These are phyloP conservation scores for Rhagonycha lutea DNA, from an alignment of 2,888 invertebrate species.

Conservation along the genomic window DNA sequence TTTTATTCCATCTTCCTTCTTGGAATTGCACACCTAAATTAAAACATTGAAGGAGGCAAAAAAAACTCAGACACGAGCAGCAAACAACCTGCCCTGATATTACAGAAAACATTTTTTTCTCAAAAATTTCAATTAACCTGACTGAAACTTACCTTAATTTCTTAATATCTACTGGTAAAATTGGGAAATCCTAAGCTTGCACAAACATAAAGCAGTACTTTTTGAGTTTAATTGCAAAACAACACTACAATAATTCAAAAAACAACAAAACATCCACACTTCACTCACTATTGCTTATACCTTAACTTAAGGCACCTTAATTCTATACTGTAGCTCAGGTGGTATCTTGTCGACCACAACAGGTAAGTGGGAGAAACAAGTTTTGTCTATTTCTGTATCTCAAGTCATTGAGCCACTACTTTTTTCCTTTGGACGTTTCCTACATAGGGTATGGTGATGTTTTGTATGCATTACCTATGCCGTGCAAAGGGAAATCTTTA, in stretches of 20 bases:
- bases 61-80: not conserved
- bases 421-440: constrained; percentile 28
- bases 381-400: constrained; percentile 46
- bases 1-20: not conserved
- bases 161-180: not conserved
- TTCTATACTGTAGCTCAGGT: constrained; percentile 38
- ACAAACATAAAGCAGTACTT: not conserved
- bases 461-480: not conserved
- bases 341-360: constrained; percentile 38
- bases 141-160: not conserved
- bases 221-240: not conserved
- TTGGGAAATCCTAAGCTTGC: not conserved
- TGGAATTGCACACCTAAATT: not conserved
- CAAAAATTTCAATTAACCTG: not conserved
- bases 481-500: not conserved
- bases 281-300: constrained; percentile 30
- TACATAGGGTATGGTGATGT: constrained; percentile 14
- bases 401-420: constrained; percentile 30
- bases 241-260: not conserved
- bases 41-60: not conserved
- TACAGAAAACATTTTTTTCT: not conserved
- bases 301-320: constrained; percentile 31
- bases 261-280: constrained; percentile 10
- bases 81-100: not conserved
- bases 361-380: constrained; percentile 51